Evolutionary conservation across 1,140 invertebrate genomes (phyloP).

Genomic region (Drosophila cardini): DNA sequence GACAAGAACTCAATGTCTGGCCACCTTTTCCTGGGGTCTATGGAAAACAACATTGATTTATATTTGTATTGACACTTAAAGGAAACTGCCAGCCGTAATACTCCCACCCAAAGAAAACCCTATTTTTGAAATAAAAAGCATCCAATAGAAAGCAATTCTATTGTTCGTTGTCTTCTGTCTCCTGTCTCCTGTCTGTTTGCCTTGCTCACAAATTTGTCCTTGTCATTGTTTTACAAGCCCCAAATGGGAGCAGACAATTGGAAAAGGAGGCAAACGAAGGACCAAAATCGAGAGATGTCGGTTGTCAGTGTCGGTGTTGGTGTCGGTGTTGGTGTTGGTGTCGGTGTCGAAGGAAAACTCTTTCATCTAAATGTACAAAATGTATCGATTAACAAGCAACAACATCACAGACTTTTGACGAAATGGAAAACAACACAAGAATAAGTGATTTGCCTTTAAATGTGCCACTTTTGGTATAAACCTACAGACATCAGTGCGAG

Average conservation of each 20-base stretch:
- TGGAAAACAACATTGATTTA: constrained; percentile 65
- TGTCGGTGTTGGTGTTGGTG: no score
- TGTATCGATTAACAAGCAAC: constrained; percentile 46
- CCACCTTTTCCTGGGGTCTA: constrained; percentile 50
- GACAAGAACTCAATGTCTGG: constrained; percentile 28
- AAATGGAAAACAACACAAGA: not conserved
- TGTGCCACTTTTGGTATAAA: constrained; percentile 8
- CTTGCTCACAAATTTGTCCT: constrained; percentile 69
- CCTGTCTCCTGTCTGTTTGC: constrained; percentile 44
- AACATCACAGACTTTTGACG: not conserved
- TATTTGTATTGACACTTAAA: constrained; percentile 75
- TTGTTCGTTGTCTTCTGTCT: constrained; percentile 9
- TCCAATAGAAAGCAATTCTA: constrained; percentile 17
- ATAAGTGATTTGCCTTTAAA: constrained; percentile 27
- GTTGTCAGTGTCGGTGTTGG: no score
- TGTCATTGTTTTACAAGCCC: constrained; percentile 74
- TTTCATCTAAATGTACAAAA: constrained; percentile 43
- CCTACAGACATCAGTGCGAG: no score
- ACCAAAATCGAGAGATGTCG: not conserved
- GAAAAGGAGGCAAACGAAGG: constrained; percentile 1
- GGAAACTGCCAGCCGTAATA: constrained; percentile 8
- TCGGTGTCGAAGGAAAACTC: constrained; percentile 10
- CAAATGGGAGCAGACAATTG: constrained; percentile 35
- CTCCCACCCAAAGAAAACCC: not conserved
- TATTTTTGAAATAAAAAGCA: constrained; percentile 1